A percentile compares a stretch with the other conserved stretches of the same genome.
phyloP scores from a whole-genome alignment of 2,888 invertebrate genomes.

The Lymantria monacha region DNA sequence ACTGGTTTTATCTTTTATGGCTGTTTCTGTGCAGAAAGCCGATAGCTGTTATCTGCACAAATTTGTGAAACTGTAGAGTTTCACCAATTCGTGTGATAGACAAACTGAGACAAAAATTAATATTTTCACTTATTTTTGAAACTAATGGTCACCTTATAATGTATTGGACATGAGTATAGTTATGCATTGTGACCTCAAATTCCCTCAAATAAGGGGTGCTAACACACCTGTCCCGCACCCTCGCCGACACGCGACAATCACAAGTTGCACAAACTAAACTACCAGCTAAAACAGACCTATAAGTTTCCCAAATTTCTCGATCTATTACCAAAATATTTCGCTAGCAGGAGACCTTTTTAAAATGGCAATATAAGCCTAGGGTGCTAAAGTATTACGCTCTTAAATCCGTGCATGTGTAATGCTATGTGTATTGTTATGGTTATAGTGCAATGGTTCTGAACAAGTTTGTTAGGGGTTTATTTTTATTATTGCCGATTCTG shows the following conservation, averaged over 20 bases:
- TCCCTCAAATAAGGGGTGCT: slow-evolving; percentile 76
- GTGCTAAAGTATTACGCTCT: slow-evolving; percentile 53
- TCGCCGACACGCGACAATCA: slow-evolving; percentile 72
- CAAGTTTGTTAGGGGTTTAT: slow-evolving; percentile 45
- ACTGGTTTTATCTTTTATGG: too few species aligned
- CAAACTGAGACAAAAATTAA: not conserved
- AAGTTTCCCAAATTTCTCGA: slow-evolving; percentile 10
- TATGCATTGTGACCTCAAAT: slow-evolving; percentile 67
- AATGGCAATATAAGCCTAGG: slow-evolving; percentile 46
- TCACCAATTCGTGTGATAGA: too few species aligned
- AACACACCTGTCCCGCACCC: slow-evolving; percentile 77
- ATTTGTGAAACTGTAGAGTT: too few species aligned
- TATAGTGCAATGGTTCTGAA: slow-evolving; percentile 53
- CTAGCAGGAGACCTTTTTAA: slow-evolving; percentile 31
- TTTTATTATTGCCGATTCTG: slow-evolving; percentile 43
- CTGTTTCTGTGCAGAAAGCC: too few species aligned
- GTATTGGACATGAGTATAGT: slow-evolving; percentile 55
- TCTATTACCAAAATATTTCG: slow-evolving; percentile 6
- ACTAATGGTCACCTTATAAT: slow-evolving; percentile 47
- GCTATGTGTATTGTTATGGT: slow-evolving; percentile 71
- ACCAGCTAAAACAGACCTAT: slow-evolving; percentile 53
- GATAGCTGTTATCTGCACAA: too few species aligned
- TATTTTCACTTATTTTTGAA: not conserved
- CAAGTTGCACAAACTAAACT: slow-evolving; percentile 52
- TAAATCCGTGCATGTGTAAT: slow-evolving; percentile 61